A percentile compares a stretch with the other conserved stretches of the same genome.
Conservation (phyloP, 2,888 invertebrate species). For the Elmis aenea region DNA sequence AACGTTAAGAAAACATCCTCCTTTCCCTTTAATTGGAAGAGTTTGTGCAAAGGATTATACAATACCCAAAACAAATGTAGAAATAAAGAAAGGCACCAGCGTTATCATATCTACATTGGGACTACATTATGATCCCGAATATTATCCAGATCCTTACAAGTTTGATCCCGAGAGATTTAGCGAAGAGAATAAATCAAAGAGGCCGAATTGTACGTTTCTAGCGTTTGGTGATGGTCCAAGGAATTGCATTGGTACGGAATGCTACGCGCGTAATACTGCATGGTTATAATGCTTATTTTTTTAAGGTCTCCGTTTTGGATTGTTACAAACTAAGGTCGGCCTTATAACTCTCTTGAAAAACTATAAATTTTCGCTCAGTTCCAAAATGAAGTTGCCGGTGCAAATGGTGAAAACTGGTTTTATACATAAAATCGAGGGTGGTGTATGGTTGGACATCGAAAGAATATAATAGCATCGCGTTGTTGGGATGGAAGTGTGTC, state of each 20-base stretch:
- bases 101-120: constrained; percentile 35
- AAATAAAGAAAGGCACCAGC: constrained; percentile 32
- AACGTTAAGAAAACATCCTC: constrained; percentile 41
- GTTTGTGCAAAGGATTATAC: constrained; percentile 30
- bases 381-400: constrained; percentile 17
- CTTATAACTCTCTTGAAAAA: constrained; percentile 25
- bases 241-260: constrained; percentile 34
- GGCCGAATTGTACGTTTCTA: constrained; percentile 30
- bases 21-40: constrained; percentile 31
- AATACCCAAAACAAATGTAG: constrained; percentile 22
- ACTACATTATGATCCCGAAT: constrained; percentile 38
- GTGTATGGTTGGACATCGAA: no score
- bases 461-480: no score
- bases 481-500: no score
- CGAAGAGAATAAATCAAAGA: constrained; percentile 32
- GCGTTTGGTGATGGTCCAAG: no score
- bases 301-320: constrained; percentile 31
- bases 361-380: constrained; percentile 22
- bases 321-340: constrained; percentile 32
- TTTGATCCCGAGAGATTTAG: no score
- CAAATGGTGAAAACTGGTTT: no score
- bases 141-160: no score
- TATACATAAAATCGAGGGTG: no score
- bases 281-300: background rate
- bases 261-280: no score